Evolutionary conservation across 1,140 invertebrate genomes (phyloP), one percentile per base, ranked within the genome.

Genomic region (Harlomillsia oculata): DNA sequence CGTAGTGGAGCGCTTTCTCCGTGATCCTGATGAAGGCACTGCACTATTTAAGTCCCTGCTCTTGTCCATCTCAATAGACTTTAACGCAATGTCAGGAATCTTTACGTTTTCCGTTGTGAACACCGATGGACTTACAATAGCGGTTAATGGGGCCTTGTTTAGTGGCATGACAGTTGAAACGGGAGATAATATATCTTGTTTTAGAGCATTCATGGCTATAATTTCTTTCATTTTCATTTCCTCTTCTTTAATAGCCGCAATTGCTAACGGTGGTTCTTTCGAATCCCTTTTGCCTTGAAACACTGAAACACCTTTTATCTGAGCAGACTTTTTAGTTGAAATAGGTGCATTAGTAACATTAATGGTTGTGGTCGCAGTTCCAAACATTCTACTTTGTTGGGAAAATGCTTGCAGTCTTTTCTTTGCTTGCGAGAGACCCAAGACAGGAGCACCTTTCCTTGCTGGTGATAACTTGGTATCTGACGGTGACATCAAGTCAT

Each of bases 361-460:
- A 18, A 59, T 62, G 41, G 63, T 49, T 50, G 70, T 71, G 11
- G 68, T 67, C 48, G 67, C 67, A n/a, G n/a, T n/a, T n/a, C n/a
- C n/a, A n/a, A n/a, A n/a, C n/a, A n/a, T n/a, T n/a, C n/a, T n/a
- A n/a, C n/a, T n/a, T n/a, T n/a, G n/a, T n/a, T n/a, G n/a, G 18
- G 70, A 71, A 57, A 70, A 71, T 5, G 70, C 70, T 34, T 69
- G 60, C 1, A 71, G 53, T 9, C 70, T 58, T 56, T 71, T 70
- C 60, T 70, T 70, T 0, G 70, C 70, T 53, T 70, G 69, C 18
- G 54, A 55, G 53, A 65, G 67, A n/a, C 68, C 69, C n/a, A 71
- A 55, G 1, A 69, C 64, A n/a, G n/a, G n/a, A n/a, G n/a, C n/a
- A n/a, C n/a, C n/a, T n/a, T n/a, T n/a, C n/a, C n/a, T n/a, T n/a